Evolutionary conservation across 2,888 invertebrate genomes (phyloP).

Genomic region (Ichneumoninae sp.): DNA sequence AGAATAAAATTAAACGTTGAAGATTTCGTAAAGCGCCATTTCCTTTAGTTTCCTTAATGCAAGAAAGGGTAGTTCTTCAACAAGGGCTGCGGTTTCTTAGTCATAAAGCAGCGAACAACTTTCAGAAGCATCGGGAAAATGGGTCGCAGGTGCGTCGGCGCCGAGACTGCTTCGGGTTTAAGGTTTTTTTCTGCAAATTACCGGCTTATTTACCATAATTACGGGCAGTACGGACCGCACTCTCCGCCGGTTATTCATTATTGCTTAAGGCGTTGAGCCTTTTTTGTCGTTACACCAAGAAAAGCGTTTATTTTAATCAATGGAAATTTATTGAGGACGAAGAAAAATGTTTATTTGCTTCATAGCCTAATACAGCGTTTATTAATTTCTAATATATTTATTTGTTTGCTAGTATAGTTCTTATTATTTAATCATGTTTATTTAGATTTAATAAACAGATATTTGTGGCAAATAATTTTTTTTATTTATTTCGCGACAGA

Average conservation of each 20-base stretch:
- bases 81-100: neutral
- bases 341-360: too few species aligned
- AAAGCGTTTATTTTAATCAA: too few species aligned
- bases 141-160: slow-evolving; percentile 57
- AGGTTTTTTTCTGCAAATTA: slow-evolving; percentile 57
- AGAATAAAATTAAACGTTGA: slow-evolving; percentile 2
- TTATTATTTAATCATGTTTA: too few species aligned
- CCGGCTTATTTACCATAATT: slow-evolving; percentile 63
- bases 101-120: slow-evolving; percentile 37
- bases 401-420: too few species aligned
- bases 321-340: too few species aligned
- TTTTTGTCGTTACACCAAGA: neutral
- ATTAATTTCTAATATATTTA: too few species aligned
- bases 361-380: too few species aligned
- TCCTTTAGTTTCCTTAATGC: neutral
- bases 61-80: neutral
- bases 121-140: slow-evolving; percentile 42
- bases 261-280: neutral
- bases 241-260: slow-evolving; percentile 36
- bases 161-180: slow-evolving; percentile 22
- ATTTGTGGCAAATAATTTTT: too few species aligned
- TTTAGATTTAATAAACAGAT: too few species aligned
- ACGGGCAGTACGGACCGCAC: slow-evolving; percentile 11
- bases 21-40: neutral
- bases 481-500: too few species aligned